Evolutionary conservation across 2,797 vertebrate species (phyloP), one percentile per base, ranked within the genome.

Genomic region (Acanthiza pusilla): DNA sequence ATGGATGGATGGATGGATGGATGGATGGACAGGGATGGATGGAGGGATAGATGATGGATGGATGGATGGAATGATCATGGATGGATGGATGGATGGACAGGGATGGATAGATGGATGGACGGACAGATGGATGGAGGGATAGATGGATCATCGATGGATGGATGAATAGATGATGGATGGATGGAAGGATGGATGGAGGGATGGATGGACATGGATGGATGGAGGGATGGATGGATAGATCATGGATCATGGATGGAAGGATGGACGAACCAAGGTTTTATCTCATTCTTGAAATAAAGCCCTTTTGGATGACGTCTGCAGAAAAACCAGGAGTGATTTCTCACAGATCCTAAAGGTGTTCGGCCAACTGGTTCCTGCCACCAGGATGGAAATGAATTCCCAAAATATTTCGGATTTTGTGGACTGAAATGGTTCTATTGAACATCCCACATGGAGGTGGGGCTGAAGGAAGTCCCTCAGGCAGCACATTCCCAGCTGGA

Each of bases 391-490:
- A 65, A 51, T 26, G 4, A 60, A 20, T 25, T 34, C 23, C 32
- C 70, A 42, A 79, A 79, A 67, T 7, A 21, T 42, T 51, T 17
- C 3, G 7, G 34, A 25, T 40, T 5, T 1, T 13, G 80, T 57
- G 72, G 18, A n/a, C 36, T 0, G 0, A 79, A 51, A 26, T 18
- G 34, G 25, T 27, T 58, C 38, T 48, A 29, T 9, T 1, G 0
- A n/a, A 17, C 0, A 1, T n/a, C 32, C 43, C 43, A 45, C 43
- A 20, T 10, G 43, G 43, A 45, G 30, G 8, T 50, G 34, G 71
- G 75, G 16, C 51, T 17, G 3, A 1, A 4, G 0, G 21, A 58
- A 34, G 58, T 29, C n/a, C 58, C 63, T n/a, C 27, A 12, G 51
- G 29, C 45, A 43, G 18, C 66, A 34, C 15, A 0, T 1, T 45